A percentile compares a stretch with the other conserved stretches of the same genome.
Evolutionary conservation across 2,113 vertebrate genomes (phyloP).

Genomic region (Platichthys flesus): DNA sequence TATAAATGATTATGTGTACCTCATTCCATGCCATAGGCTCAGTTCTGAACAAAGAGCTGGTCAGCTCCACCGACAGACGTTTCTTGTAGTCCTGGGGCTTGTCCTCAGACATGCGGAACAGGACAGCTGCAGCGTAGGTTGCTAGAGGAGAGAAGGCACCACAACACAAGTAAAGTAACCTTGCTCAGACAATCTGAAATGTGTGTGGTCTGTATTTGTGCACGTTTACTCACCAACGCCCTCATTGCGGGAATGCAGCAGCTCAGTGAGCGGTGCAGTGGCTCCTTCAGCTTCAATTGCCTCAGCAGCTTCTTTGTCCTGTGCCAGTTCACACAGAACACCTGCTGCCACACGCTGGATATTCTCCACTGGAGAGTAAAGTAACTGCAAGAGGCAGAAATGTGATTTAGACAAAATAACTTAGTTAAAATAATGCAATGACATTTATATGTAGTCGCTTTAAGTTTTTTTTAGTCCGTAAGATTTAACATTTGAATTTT

Average conservation of each 20-base stretch:
- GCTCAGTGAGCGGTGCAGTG: slow-evolving; percentile 95
- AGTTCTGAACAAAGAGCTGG: slow-evolving; percentile 96
- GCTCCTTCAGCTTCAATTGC: slow-evolving; percentile 98
- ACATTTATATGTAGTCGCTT: not conserved
- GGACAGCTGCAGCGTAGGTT: slow-evolving; percentile 95
- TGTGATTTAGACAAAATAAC: not conserved
- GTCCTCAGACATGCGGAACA: slow-evolving; percentile 99
- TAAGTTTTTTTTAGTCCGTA: too few relatives aligned
- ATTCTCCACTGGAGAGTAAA: slow-evolving; percentile 98
- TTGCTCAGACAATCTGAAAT: not conserved
- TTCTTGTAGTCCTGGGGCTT: slow-evolving; percentile 99
- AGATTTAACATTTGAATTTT: not conserved
- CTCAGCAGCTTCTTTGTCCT: slow-evolving; percentile 98
- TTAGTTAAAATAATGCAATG: not conserved
- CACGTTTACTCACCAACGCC: slow-evolving; percentile 88
- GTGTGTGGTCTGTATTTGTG: not conserved
- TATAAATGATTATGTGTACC: slow-evolving; percentile 74
- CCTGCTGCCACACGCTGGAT: slow-evolving; percentile 98
- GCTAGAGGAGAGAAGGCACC: slow-evolving; percentile 77
- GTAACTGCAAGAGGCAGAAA: slow-evolving; percentile 81
- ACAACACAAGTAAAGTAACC: not conserved
- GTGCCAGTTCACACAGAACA: slow-evolving; percentile 96
- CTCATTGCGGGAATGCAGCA: slow-evolving; percentile 97
- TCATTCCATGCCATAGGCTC: slow-evolving; percentile 99
- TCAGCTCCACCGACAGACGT: slow-evolving; percentile 94